Conservation (phyloP, 2,113 vertebrate genomes). For the Aptenodytes patagonicus region DNA sequence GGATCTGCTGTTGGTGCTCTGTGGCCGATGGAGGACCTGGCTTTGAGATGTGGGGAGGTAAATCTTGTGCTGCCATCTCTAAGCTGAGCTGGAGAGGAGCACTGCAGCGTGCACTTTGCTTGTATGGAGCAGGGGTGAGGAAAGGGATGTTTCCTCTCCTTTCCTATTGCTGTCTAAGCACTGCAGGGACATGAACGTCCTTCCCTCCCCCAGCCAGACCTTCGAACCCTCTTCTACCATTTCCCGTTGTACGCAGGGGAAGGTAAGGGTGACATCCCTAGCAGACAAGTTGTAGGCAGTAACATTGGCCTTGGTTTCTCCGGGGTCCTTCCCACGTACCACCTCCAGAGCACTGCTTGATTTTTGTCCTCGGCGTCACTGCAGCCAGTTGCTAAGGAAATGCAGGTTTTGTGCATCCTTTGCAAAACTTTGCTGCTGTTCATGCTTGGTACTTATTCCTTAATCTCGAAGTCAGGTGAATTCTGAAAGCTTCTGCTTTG, state of each 20-base stretch:
- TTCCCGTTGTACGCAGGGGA: fast-evolving
- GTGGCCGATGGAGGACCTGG: neutral
- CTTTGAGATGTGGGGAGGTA: neutral
- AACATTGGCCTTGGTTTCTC: neutral
- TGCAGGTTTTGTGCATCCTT: neutral
- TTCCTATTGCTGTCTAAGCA: neutral
- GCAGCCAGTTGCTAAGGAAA: neutral
- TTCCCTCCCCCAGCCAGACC: neutral
- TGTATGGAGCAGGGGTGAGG: neutral
- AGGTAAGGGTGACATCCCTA: neutral
- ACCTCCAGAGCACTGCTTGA: neutral
- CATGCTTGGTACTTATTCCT: neutral
- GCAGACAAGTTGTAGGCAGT: neutral
- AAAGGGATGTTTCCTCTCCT: neutral
- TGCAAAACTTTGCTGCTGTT: neutral
- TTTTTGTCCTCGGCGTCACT: neutral
- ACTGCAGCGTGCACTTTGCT: neutral
- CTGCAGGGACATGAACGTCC: neutral
- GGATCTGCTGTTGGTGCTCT: neutral
- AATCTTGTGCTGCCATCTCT: neutral
- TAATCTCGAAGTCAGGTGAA: neutral
- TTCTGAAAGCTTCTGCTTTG: neutral
- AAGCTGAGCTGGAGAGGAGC: neutral
- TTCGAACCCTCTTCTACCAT: neutral
- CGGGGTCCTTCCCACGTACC: neutral